Base-by-base conservation (phyloP, 2,888 invertebrate genomes). In the Malthinus flaveolus region DNA sequence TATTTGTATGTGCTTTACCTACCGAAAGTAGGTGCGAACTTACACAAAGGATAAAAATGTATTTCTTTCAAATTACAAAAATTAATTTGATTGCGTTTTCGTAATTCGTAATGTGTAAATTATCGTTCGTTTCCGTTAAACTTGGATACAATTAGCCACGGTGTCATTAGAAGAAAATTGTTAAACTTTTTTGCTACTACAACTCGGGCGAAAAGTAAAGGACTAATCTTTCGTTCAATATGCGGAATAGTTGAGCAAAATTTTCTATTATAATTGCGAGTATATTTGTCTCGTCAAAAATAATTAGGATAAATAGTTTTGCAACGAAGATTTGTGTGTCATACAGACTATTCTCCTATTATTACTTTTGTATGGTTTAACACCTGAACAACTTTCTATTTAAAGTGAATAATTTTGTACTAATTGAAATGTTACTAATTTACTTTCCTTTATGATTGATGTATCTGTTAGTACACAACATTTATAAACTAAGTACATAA, bases 1-100 rank as follows among this genome's bases (percentile, higher is more conserved):
- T 23, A 23, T 23, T 23, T 69, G 63, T 66, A 66, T 66, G 63
- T 65, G 58, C 56, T 61, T 66, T 69, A 70, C 70, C 70, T 59
- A 68, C 69, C 70, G 68, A 67, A 63, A 23, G 23, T 23, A 23
- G 5, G 23, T 23, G 5, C 5, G 23, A 23, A 23, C 3, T 23
- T 23, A 23, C 23, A n/a, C 23, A 23, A 23, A 23, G 5, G 2
- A 23, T 2, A 23, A 7, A 45, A 51, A 45, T 42, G 44, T 44
- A 51, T 51, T 51, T 23, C 23, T 23, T 23, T 23, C 23, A 23
- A 23, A 23, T 23, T 23, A 23, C 23, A 23, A 23, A 23, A 23
- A 23, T 23, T 23, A 23, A 23, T 23, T 23, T 23, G 5, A 23
- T 23, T 23, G 23, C 5, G 23, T 2, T 23, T 23, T 23, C 5